Percentiles rank a stretch among this genome's conserved stretches.
These are phyloP conservation scores for Luperina nickerlii DNA, from an alignment of 2,888 invertebrate genomes.

Conservation along the genomic window DNA sequence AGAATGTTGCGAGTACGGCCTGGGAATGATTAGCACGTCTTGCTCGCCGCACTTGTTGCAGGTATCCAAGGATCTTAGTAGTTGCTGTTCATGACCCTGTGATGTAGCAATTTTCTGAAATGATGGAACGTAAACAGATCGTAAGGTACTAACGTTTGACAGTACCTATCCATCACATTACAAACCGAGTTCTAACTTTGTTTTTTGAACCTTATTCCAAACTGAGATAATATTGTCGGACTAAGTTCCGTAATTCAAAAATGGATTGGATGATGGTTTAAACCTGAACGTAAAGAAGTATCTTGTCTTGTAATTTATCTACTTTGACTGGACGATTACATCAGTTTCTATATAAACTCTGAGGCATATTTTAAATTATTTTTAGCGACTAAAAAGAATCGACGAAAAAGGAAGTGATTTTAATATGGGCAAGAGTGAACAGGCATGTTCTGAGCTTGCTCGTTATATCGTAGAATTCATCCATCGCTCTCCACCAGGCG, in stretches of 20 bases:
- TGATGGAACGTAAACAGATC: neutral
- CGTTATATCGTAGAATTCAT: neutral
- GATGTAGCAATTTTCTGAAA: neutral
- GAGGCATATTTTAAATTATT: no score
- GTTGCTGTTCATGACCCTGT: neutral
- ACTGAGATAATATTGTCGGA: neutral
- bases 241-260: neutral
- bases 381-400: no score
- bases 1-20: neutral
- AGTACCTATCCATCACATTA: neutral
- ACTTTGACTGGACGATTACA: neutral
- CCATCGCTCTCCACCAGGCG: neutral
- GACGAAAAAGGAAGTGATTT: neutral
- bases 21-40: constrained; percentile 6
- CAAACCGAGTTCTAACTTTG: no score
- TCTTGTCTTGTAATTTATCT: neutral
- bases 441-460: neutral
- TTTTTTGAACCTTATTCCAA: no score
- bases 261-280: neutral
- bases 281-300: neutral
- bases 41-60: neutral
- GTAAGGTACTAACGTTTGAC: neutral
- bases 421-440: neutral
- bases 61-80: constrained; percentile 5
- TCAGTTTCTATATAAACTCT: neutral